Base-by-base conservation (phyloP, 2,888 invertebrate species). In the Drosophila pegasa region DNA sequence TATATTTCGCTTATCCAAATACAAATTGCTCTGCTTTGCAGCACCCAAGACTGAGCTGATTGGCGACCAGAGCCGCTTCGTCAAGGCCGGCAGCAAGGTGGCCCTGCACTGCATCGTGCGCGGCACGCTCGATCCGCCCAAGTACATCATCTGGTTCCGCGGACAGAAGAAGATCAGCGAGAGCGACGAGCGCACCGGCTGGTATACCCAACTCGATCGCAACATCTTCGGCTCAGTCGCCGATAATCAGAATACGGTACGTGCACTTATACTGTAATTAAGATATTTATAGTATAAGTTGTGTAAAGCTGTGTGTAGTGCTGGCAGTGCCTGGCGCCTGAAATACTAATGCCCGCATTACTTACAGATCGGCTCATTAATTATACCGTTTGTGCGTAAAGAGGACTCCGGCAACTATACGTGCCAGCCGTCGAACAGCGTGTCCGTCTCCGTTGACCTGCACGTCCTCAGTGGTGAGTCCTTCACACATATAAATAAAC, bases 61-160 rank as follows among this genome's bases (percentile, higher is more conserved):
- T 89, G 98, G 97, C 80, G 97, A 97, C 92, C 94, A 96, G 66
- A 97, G 97, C 92, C 95, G 97, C 90, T 97, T 96, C 93, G 97
- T 98, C 87, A 97, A 97, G 93, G 96, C 96, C 40, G 98, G 97
- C 90, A 97, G 97, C 92, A 96, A 96, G 67, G 97, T 98, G 71
- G 95, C 95, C 89, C 94, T 98, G 71, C 96, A 96, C 91, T 98
- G 98, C 93, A 96, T 97, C 77, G 97, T 98, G 91, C 96, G 96
- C 75, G 96, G 96, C 92, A 96, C 97, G 75, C 94, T 98, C 72
- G 97, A 97, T 93, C 96, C 97, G 88, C 98, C 98, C 75, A 96
- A 96, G 71, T 98, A 97, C 93, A 97, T 98, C 89, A 97, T 98
- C 93, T 98, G 98, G 98, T 98, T 97, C 93, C 97, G 97, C 16